Evolutionary conservation across 2,797 vertebrate species (phyloP), one percentile per base, ranked within the genome.

Genomic region (Sorex maritimensis): DNA sequence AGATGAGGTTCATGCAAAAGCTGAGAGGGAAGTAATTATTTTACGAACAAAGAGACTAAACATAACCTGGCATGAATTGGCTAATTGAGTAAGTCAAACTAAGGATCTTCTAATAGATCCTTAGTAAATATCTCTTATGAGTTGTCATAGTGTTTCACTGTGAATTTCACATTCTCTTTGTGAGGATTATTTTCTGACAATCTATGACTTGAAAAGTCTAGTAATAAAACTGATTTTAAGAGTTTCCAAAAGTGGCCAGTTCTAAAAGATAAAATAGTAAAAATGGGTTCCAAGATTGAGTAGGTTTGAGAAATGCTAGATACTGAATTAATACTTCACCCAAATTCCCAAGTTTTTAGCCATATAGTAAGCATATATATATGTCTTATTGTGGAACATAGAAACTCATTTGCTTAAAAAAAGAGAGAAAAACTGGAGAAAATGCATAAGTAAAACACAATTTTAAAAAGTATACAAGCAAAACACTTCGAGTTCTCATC

Each of bases 191-290:
- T 80, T 87, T 63, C 41, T 77, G 2, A 67, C 23, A 19, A 41
- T 83, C 91, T 72, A 77, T 89, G 93, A 83, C 2, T 38, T 92
- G 3, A 6, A 52, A 90, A 14, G 7, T 49, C 10, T 92, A 73
- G n/a, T 77, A 88, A 71, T 14, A 24, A 72, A 73, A 65, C 79
- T 41, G 84, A 41, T 68, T 14, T 71, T 19, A 74, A 86, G 13
- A 92, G 2, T 63, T 87, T 87, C 21, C 24, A 24, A 21, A 80
- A 68, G n/a, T 79, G 30, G 68, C 9, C 34, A 81, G 1, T 74
- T 19, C 49, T 78, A 8, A 85, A 21, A 87, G 28, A 65, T 21
- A 68, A 6, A 84, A 61, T 23, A 72, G 78, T 21, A 84, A 46
- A 87, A 84, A 63, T 44, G 6, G 6, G 44, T 41, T 49, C 44